Percentiles rank a stretch among this genome's conserved stretches.
Evolutionary conservation across 2,113 vertebrate genomes (phyloP).

Genomic region (Rhinolophus ferrumequinum): DNA sequence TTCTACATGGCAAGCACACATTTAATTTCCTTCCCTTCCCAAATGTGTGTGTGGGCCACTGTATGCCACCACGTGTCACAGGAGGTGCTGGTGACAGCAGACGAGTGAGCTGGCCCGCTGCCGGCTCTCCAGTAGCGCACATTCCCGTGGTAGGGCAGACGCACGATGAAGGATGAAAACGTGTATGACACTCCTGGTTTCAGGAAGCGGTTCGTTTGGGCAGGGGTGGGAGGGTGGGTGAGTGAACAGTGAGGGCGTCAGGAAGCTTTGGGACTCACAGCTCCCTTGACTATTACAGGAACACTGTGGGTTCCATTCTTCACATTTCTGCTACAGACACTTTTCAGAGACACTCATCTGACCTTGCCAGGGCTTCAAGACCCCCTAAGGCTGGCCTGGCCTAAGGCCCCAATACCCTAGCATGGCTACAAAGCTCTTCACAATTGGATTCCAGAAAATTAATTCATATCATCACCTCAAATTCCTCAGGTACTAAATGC

Average conservation of each 20-base stretch:
- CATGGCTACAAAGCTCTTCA: not conserved
- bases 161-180: no score
- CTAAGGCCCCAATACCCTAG: not conserved
- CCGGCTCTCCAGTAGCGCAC: not conserved
- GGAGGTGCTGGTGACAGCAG: not conserved
- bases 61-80: fast-evolving
- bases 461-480: not conserved
- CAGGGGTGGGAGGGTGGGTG: not conserved
- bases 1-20: not conserved
- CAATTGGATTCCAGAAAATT: not conserved
- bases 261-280: not conserved
- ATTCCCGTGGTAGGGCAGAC: not conserved
- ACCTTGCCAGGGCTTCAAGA: not conserved
- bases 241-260: not conserved
- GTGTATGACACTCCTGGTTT: not conserved
- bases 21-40: not conserved
- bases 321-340: not conserved
- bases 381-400: not conserved
- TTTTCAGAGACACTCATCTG: not conserved
- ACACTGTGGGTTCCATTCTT: not conserved
- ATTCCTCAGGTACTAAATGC: not conserved
- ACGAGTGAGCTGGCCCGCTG: not conserved
- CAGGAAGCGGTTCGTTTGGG: not conserved
- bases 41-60: not conserved
- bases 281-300: not conserved